Evolutionary conservation across 2,113 vertebrate species (phyloP), one percentile per base, ranked within the genome.

Genomic region (Ochotona curzoniae): DNA sequence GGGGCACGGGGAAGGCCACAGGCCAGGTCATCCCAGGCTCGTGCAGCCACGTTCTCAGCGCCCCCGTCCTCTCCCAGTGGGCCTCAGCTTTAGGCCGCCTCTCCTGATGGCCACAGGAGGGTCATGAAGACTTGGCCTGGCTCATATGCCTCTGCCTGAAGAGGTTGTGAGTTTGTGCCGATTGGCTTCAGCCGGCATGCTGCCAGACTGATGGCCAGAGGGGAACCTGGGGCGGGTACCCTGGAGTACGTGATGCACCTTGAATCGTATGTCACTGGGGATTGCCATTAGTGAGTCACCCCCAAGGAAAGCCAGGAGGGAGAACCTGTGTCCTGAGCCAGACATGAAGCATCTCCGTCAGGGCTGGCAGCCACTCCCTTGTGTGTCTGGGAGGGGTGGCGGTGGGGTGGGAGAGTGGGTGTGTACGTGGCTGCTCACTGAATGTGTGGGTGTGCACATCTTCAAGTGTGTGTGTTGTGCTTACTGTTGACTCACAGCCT

Each of bases 401-500:
- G 38, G 38, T 44, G 38, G 38, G 38, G 38, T 44, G 38, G 38
- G 38, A 44, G 38, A 44, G 38, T 44, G 38, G 38, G 38, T 44
- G 38, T 44, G 38, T 44, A 6, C 38, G 6, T 44, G 38, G 38
- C 38, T 44, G 38, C 38, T 44, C 38, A 44, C 38, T 9, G 6
- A 60, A 21, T 26, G 35, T 47, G 7, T 54, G n/a, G 38, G 49
- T 20, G 75, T 15, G 30, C 28, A 3, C 20, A 15, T 44, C 38
- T 44, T 44, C 38, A 44, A 44, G 38, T 0, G 0, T 0, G 1
- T 0, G 4, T 32, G 21, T 51, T 60, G 11, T 18, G 86, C 54
- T 57, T 57, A 18, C 13, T 57, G 17, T 57, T 57, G 35, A 26
- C 3, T 10, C 23, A 25, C 8, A 54, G 8, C 54, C 79, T 32